A percentile compares a stretch with the other conserved stretches of the same genome.
These are phyloP conservation scores for Scaptomyza tumidula DNA, from an alignment of 2,888 invertebrate species.

Conservation along the genomic window DNA sequence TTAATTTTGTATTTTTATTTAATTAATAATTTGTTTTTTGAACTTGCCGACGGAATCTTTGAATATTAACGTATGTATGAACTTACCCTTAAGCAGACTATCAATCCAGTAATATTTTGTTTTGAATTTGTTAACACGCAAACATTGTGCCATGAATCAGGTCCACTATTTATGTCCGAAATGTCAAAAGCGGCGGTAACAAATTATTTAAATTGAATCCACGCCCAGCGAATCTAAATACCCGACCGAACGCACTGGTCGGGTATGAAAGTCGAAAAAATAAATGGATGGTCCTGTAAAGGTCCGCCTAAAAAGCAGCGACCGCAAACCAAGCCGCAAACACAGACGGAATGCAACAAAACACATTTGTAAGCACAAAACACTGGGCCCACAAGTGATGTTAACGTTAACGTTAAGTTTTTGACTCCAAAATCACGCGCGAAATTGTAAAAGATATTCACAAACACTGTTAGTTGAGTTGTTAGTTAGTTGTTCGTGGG, in stretches of 20 bases:
- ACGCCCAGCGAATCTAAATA: constrained; percentile 65
- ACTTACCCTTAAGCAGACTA: constrained; percentile 46
- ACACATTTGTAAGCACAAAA: constrained; percentile 20
- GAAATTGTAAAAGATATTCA: constrained; percentile 58
- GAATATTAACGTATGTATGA: neutral
- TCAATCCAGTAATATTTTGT: neutral
- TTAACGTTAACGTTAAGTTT: constrained; percentile 39
- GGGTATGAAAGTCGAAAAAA: constrained; percentile 1
- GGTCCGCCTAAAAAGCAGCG: constrained; percentile 15
- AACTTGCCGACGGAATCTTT: neutral
- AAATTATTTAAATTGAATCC: constrained; percentile 77
- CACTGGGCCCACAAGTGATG: constrained; percentile 41
- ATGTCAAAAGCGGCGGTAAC: constrained; percentile 72
- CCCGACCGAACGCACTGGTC: constrained; percentile 37
- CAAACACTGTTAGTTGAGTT: constrained; percentile 19
- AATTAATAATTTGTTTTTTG: too few species aligned
- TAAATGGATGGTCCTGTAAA: constrained; percentile 13
- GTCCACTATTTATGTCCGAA: constrained; percentile 65
- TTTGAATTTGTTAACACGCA: constrained; percentile 30
- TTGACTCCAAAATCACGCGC: constrained; percentile 59
- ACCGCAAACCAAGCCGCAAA: constrained; percentile 36
- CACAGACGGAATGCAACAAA: constrained; percentile 15
- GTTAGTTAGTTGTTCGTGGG: neutral
- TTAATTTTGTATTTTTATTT: too few species aligned
- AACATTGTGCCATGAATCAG: constrained; percentile 62